Evolutionary conservation across 1,140 invertebrate genomes (phyloP), one percentile per base, ranked within the genome.

Genomic region (Eciton burchellii): DNA sequence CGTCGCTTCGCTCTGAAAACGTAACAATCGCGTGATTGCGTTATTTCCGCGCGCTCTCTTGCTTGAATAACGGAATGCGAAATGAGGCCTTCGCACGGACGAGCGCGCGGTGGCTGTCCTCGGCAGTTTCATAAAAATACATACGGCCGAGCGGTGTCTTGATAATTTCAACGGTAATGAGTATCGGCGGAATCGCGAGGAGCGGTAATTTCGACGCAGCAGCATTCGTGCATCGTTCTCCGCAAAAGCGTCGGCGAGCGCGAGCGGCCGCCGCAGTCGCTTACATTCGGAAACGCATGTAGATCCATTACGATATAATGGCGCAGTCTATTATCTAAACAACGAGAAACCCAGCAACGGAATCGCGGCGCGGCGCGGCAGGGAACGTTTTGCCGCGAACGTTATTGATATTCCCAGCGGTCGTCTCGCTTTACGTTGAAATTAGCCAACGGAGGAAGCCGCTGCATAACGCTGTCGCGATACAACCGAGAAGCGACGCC

Each of bases 311-410:
- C 79, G 82, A 86, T 86, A 86, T 82, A 87, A 83, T 87, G 84
- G 85, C 74, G 79, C 65, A 79, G 71, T 87, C 84, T 72, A 87
- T 87, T 87, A 86, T 86, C 85, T 87, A 87, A 87, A 87, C 71
- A 87, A 86, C 85, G 85, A 87, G 82, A 57, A 86, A 81, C 79
- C 81, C 57, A 85, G 82, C 76, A 83, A 56, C 81, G 84, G 68
- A 86, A 86, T 87, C 84, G 85, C 12, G 49, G 62, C 24, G 63
- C 63, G 63, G 74, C 71, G 74, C 35, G 71, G 74, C 71, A 57
- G 81, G 86, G n/a, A n/a, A n/a, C n/a, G 86, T 87, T 88, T 84
- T 88, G 82, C 74, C 81, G 41, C 74, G 60, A 54, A 66, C 45
- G 71, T 82, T 66, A 73, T 59, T 52, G 68, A 82, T 88, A 76